Percentiles rank a stretch among this genome's conserved stretches.
Conservation (phyloP, 2,113 vertebrate genomes). For the Nesoenas mayeri region DNA sequence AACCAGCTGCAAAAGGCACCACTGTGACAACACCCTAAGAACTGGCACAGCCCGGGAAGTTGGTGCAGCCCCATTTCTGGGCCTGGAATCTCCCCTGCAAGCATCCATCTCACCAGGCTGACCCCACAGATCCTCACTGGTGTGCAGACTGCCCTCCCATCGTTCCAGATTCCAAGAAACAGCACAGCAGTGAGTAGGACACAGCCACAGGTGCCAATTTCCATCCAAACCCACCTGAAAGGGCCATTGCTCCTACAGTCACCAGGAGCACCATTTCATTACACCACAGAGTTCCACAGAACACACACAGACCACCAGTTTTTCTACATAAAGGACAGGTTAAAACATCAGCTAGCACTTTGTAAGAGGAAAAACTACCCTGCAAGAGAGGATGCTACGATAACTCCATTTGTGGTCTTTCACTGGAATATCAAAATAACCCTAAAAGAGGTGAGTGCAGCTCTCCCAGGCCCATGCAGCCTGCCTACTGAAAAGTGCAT, state of each 20-base stretch:
- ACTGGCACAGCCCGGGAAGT: background rate
- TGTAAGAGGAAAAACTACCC: background rate
- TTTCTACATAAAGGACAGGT: background rate
- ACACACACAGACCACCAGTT: no score
- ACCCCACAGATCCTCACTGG: background rate
- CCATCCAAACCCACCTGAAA: background rate
- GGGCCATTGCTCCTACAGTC: no score
- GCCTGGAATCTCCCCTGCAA: background rate
- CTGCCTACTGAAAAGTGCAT: background rate
- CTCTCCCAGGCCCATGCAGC: background rate
- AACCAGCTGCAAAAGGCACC: background rate
- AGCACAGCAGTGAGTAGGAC: background rate
- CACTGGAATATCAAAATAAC: background rate
- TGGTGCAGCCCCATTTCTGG: background rate
- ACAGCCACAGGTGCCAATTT: background rate
- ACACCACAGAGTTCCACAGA: background rate
- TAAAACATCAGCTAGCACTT: background rate
- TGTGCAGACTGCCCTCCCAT: no score
- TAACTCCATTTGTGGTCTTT: background rate
- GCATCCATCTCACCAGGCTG: background rate
- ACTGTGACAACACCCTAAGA: background rate
- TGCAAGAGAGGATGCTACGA: background rate
- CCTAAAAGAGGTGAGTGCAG: background rate
- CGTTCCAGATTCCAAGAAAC: background rate
- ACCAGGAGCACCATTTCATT: background rate